phyloP scores from a whole-genome alignment of 2,888 invertebrate genomes.

The Drosophila pseudotakahashii region DNA sequence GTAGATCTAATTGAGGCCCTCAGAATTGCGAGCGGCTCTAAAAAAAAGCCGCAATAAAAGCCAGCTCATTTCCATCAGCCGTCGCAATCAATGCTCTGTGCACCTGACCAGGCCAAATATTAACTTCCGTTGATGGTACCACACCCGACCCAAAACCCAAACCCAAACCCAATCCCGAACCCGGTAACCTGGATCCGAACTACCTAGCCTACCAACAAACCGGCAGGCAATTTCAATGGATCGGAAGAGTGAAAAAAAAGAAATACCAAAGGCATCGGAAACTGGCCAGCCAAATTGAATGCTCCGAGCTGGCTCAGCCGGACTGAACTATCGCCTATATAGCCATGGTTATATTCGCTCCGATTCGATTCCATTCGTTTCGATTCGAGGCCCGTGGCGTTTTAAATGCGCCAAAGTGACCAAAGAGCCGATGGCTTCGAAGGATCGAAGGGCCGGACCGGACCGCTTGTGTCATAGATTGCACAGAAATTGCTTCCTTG shows the following conservation, averaged over 20 bases:
- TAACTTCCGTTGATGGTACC: slow-evolving; percentile 49
- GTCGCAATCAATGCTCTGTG: slow-evolving; percentile 38
- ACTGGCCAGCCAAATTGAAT: slow-evolving; percentile 66
- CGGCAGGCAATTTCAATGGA: slow-evolving; percentile 45
- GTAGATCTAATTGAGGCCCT: slow-evolving; percentile 31
- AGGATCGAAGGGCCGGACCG: slow-evolving; percentile 25
- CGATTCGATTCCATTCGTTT: slow-evolving; percentile 24
- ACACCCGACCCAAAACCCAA: neutral
- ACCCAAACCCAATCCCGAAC: slow-evolving; percentile 2
- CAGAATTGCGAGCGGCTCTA: slow-evolving; percentile 9
- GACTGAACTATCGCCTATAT: slow-evolving; percentile 25
- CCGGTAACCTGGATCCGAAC: slow-evolving; percentile 17
- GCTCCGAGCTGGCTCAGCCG: slow-evolving; percentile 38
- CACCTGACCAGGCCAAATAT: slow-evolving; percentile 34
- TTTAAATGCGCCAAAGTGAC: slow-evolving; percentile 60
- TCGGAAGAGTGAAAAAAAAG: slow-evolving; percentile 18
- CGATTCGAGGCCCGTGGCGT: slow-evolving; percentile 48
- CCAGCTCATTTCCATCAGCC: slow-evolving; percentile 32
- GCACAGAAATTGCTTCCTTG: slow-evolving; percentile 78
- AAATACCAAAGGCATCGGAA: slow-evolving; percentile 48
- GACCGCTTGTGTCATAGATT: slow-evolving; percentile 58
- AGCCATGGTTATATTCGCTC: slow-evolving; percentile 9
- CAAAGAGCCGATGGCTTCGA: slow-evolving; percentile 48
- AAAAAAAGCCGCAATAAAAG: slow-evolving; percentile 19
- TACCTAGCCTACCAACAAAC: neutral